Base-by-base conservation (phyloP, 2,888 invertebrate genomes). In the Watsonalla binaria region DNA sequence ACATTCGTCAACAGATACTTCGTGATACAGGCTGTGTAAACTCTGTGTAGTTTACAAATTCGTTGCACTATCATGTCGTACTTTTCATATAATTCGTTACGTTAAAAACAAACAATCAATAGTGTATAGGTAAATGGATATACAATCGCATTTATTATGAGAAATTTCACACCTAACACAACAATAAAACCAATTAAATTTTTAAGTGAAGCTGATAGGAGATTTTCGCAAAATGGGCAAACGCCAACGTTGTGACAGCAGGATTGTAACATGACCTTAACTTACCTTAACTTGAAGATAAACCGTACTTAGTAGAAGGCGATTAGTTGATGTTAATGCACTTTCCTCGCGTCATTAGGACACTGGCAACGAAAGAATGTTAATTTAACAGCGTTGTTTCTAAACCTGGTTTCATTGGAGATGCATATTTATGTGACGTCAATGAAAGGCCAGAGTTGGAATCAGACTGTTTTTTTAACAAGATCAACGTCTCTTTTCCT, bases 291-390 rank as follows among this genome's bases (percentile, higher is more conserved):
- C 54, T 34, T 58, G 50, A 35, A 60, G 54, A 63, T 66, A 65
- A 63, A 65, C 62, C 63, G 54, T 49, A 58, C 53, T 51, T 42
- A 11, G 42, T 37, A 37, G 37, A 11, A 42, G 35, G 52, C 54
- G 68, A 67, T 68, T 69, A 69, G 54, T 61, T 49, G 58, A 69
- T 70, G 73, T 69, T 62, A 72, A 68, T 72, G 72, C 63, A 74
- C 72, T 76, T 76, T 73, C 65, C 60, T 65, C 61, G 58, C 51
- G 61, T 61, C 58, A 54, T 57, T 60, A 58, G 51, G 51, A 57
- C 53, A 51, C 54, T 54, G 50, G 52, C 47, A 49, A 51, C 51
- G 51, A 51, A 59, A 59, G 54, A 62, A 65, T 62, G 52, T 56
- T 52, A 49, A 54, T 59, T 51, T 58, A 56, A 37, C 6, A 24